phyloP scores from a whole-genome alignment of 2,113 vertebrate genomes.

The Anguilla rostrata region DNA sequence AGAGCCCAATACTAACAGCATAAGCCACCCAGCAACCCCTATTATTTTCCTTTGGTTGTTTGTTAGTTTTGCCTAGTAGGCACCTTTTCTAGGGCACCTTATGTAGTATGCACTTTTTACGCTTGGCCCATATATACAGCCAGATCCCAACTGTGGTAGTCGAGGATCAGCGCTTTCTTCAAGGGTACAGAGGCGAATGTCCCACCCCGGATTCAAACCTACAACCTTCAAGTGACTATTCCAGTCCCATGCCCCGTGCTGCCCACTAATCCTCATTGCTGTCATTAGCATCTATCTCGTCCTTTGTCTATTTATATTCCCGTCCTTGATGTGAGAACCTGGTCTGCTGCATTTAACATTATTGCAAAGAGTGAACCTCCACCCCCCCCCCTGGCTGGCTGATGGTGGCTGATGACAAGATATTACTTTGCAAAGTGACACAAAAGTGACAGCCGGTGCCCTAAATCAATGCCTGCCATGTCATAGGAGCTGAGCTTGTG shows the following conservation, averaged over 20 bases:
- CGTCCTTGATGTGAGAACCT: slow-evolving; percentile 2
- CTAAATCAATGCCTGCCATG: slow-evolving; percentile 34
- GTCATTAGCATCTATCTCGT: not conserved
- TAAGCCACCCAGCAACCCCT: not conserved
- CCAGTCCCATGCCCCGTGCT: not conserved
- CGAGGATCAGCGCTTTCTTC: slow-evolving; percentile 1
- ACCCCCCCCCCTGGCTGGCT: too few relatives aligned
- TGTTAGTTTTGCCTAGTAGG: not conserved
- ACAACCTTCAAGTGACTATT: not conserved
- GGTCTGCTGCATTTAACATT: not conserved
- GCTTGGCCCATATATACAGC: not conserved
- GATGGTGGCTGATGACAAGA: slow-evolving; percentile 41
- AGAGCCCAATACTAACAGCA: not conserved
- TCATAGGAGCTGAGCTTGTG: not conserved
- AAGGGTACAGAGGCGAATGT: not conserved
- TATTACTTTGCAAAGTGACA: slow-evolving; percentile 48
- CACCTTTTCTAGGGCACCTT: not conserved
- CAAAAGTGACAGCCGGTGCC: slow-evolving; percentile 28
- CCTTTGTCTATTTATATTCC: not conserved
- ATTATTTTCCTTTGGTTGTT: not conserved
- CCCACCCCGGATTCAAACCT: slow-evolving; percentile 5
- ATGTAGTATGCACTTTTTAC: not conserved
- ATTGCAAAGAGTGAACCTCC: not conserved
- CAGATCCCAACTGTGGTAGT: not conserved
- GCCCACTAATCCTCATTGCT: not conserved